These are phyloP conservation scores for Chrysochloris asiatica DNA, from an alignment of 2,113 vertebrate species.

Conservation along the genomic window DNA sequence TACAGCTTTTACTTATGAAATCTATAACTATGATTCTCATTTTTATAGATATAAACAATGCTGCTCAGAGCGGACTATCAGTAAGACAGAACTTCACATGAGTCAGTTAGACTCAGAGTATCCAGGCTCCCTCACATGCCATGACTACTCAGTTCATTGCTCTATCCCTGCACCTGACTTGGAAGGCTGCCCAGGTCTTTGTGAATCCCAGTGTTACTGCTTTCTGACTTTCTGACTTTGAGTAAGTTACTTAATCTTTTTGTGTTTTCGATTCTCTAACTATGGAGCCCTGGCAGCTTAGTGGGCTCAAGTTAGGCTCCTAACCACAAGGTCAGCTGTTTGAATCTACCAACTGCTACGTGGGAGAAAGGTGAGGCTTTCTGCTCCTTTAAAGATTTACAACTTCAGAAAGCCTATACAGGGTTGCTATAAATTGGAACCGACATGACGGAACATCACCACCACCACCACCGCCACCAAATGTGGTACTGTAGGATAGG, in stretches of 20 bases:
- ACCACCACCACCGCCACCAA: too few species aligned
- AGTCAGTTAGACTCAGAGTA: background rate
- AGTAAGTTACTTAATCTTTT: background rate
- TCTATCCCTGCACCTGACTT: background rate
- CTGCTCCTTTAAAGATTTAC: too few species aligned
- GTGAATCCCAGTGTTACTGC: background rate
- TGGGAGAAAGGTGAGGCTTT: too few species aligned
- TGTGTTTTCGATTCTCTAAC: background rate
- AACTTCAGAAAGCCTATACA: too few species aligned
- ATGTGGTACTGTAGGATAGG: too few species aligned
- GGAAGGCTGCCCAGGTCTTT: background rate
- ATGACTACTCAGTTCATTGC: background rate
- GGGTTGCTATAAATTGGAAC: too few species aligned
- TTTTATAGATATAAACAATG: background rate
- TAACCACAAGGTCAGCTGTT: too few species aligned
- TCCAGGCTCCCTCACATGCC: fast-evolving
- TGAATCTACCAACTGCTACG: too few species aligned
- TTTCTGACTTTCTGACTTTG: background rate
- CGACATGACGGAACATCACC: too few species aligned
- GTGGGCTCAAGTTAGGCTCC: too few species aligned
- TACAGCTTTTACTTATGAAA: background rate
- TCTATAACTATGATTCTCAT: background rate
- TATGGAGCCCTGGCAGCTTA: background rate
- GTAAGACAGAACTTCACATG: background rate
- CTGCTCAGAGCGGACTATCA: background rate